phyloP scores from a whole-genome alignment of 2,888 invertebrate genomes.

The Tipula helvola region DNA sequence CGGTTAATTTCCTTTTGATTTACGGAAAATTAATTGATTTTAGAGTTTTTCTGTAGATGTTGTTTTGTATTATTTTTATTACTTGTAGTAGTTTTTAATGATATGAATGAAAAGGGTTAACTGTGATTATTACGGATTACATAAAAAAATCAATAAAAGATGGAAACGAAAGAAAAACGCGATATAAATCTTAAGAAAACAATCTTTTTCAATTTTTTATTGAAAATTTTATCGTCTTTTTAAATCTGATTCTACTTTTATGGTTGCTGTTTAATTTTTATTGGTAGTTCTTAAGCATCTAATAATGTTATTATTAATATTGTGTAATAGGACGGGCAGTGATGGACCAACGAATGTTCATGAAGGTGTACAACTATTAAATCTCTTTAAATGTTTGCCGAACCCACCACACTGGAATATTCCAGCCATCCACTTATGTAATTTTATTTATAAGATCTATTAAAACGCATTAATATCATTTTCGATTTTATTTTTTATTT shows the following conservation, averaged over 20 bases:
- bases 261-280: background rate
- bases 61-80: background rate
- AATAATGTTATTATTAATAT: slow-evolving; percentile 4
- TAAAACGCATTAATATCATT: background rate
- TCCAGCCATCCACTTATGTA: background rate
- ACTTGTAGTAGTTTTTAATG: background rate
- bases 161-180: background rate
- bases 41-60: background rate
- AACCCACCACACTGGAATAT: background rate
- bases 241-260: background rate
- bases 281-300: background rate
- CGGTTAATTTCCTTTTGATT: background rate
- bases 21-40: background rate
- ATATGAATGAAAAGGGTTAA: background rate
- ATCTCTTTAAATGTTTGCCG: background rate
- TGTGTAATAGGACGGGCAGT: background rate
- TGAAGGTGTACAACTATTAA: background rate
- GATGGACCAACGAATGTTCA: background rate
- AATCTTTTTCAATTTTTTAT: background rate
- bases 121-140: background rate
- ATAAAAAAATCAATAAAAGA: background rate
- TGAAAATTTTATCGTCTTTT: background rate
- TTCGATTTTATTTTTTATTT: background rate
- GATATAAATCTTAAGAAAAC: background rate
- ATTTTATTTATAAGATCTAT: background rate